Evolutionary conservation across 64 coral and sea anemone species (phyloP).

Genomic region (Cladopsammia gracilis): DNA sequence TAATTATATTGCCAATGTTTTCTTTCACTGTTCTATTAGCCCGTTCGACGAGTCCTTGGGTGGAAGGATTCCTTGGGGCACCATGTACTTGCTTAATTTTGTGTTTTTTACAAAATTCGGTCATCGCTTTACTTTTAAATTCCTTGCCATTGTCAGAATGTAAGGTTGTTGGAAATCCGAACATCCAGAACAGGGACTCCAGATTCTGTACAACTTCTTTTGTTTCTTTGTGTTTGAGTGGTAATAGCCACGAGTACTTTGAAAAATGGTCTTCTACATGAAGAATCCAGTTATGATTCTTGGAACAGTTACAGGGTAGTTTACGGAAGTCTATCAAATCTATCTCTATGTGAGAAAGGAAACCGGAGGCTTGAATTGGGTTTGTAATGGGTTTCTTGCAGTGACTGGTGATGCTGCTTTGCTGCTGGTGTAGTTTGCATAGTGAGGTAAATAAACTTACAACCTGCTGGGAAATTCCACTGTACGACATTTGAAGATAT

Average conservation of each 20-base stretch:
- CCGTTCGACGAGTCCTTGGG: conserved; percentile 31
- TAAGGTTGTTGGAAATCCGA: conserved; percentile 29
- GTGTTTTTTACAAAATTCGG: conserved; percentile 32
- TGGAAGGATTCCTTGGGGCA: conserved; percentile 38
- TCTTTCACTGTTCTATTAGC: conserved; percentile 28
- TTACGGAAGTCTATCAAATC: background rate
- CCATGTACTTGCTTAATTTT: conserved; percentile 41
- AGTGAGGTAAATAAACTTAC: conserved; percentile 8
- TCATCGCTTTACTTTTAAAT: conserved; percentile 18
- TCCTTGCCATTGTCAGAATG: conserved; percentile 14
- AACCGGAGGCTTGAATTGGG: background rate
- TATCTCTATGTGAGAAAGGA: conserved; percentile 1
- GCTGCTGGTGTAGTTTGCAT: too few species aligned
- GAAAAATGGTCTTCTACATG: conserved; percentile 38
- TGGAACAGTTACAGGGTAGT: background rate
- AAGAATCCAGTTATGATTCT: background rate
- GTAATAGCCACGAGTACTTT: conserved; percentile 26
- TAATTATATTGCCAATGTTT: conserved; percentile 33
- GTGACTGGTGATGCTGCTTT: conserved; percentile 6
- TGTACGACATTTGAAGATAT: conserved; percentile 2
- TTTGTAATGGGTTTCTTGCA: conserved; percentile 2
- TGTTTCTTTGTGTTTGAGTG: conserved; percentile 4
- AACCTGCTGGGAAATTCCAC: background rate
- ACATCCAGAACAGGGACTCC: background rate
- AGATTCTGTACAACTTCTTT: background rate